Percentiles rank a stretch among this genome's conserved stretches.
These are phyloP conservation scores for Platycercus adscitus DNA, from an alignment of 2,113 vertebrate genomes.

Conservation along the genomic window DNA sequence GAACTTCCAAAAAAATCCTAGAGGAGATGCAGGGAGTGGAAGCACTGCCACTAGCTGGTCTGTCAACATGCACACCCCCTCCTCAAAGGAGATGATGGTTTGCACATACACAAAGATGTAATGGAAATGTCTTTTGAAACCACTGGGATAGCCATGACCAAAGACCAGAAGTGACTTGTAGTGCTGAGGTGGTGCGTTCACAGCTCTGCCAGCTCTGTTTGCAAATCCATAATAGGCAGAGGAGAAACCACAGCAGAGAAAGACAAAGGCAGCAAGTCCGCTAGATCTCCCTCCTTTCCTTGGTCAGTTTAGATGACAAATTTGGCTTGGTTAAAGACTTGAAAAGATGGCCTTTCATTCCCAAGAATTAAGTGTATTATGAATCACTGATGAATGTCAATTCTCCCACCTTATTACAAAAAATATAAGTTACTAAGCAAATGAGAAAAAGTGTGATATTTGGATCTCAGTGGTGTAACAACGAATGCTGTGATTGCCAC, in stretches of 20 bases:
- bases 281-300: background rate
- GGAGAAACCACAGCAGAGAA: background rate
- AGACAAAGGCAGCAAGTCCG: background rate
- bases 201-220: background rate
- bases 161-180: background rate
- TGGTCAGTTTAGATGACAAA: background rate
- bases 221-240: background rate
- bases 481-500: background rate
- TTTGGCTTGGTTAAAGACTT: background rate
- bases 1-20: background rate
- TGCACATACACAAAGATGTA: background rate
- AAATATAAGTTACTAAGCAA: background rate
- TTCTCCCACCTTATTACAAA: background rate
- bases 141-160: background rate
- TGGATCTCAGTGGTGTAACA: background rate
- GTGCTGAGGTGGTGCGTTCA: background rate
- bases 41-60: background rate
- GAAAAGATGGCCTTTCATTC: conserved; percentile 7
- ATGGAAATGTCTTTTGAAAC: background rate
- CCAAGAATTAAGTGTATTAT: background rate
- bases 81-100: background rate
- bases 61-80: background rate
- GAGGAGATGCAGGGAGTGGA: background rate
- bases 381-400: background rate
- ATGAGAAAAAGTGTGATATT: background rate